phyloP scores from a whole-genome alignment of 1,140 invertebrate genomes.

The Plectrocnemia conspersa region DNA sequence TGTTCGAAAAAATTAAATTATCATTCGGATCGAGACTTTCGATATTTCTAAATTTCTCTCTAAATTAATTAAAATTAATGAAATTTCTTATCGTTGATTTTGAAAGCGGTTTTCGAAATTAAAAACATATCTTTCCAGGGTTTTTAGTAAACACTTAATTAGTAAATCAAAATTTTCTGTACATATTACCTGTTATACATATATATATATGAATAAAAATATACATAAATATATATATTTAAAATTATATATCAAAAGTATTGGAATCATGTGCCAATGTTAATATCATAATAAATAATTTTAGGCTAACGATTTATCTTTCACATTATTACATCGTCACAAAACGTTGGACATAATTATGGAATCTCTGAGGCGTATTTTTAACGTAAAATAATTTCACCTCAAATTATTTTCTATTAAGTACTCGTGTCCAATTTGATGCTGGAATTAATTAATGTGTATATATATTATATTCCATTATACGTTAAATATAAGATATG shows the following conservation, averaged over 20 bases:
- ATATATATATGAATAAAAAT: conserved; percentile 33
- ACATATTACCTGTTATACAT: conserved; percentile 36
- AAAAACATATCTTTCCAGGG: conserved; percentile 37
- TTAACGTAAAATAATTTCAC: no score
- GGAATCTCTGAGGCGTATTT: no score
- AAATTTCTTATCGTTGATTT: conserved; percentile 33
- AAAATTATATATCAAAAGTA: conserved; percentile 35
- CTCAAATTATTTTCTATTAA: no score
- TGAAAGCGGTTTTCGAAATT: conserved; percentile 35
- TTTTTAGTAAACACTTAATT: conserved; percentile 36
- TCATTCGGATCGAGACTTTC: conserved; percentile 31
- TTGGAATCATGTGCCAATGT: conserved; percentile 35
- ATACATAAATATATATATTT: conserved; percentile 35
- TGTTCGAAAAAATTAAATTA: conserved; percentile 25
- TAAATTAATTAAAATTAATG: conserved; percentile 30
- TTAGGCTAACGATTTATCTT: conserved; percentile 32
- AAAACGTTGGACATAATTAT: no score
- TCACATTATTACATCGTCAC: no score
- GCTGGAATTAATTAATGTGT: no score
- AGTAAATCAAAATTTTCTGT: conserved; percentile 35
- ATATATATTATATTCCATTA: no score
- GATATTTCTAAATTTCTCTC: conserved; percentile 32
- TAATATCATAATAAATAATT: conserved; percentile 34
- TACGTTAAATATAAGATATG: no score
- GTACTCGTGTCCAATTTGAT: no score